phyloP scores from a whole-genome alignment of 2,888 invertebrate species.

The Melieria crassipennis region DNA sequence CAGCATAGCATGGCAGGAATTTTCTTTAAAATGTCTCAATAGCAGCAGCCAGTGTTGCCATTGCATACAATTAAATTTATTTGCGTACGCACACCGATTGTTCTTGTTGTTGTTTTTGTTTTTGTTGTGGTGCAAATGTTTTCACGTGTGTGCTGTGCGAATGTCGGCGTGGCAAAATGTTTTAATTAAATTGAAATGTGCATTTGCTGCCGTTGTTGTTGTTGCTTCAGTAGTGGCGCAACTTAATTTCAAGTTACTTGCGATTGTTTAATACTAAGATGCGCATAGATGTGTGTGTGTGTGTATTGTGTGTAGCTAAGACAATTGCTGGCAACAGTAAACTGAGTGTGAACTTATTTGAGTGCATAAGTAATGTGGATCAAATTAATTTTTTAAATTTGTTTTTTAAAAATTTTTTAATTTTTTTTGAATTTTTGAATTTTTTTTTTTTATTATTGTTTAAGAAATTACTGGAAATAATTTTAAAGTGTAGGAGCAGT shows the following conservation, averaged over 20 bases:
- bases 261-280: no score
- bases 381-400: no score
- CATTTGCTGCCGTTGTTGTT: neutral
- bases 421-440: no score
- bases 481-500: no score
- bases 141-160: neutral
- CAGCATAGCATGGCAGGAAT: constrained; percentile 8
- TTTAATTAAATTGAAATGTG: constrained; percentile 20
- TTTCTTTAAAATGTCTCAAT: constrained; percentile 21
- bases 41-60: neutral
- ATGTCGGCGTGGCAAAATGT: neutral
- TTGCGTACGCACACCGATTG: neutral
- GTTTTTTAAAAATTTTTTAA: no score
- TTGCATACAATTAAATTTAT: constrained; percentile 8
- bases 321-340: no score
- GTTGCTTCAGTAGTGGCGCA: neutral
- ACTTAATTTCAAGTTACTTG: neutral
- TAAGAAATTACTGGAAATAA: no score
- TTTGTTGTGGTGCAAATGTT: neutral
- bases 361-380: no score
- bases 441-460: no score
- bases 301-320: no score
- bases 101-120: neutral
- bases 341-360: no score
- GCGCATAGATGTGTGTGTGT: no score